Conservation (phyloP, 2,888 invertebrate genomes). For the Leptinotarsa tumamoca region DNA sequence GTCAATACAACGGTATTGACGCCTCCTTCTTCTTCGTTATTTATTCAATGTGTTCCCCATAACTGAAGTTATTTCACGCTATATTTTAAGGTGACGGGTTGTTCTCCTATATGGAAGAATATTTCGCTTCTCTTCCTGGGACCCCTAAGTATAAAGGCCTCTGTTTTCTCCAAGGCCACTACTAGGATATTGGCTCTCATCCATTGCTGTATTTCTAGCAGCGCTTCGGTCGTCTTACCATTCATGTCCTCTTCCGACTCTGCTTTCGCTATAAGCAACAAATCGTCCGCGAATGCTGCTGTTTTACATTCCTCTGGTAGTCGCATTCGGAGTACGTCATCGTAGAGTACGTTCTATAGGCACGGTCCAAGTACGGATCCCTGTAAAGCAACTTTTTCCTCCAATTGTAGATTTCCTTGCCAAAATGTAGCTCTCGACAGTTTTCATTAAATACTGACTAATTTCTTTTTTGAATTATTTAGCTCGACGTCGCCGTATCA, state of each 20-base stretch:
- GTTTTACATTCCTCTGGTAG: slow-evolving; percentile 7
- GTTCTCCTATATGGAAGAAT: too few relatives aligned
- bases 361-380: background rate
- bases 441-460: background rate
- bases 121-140: too few relatives aligned
- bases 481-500: background rate
- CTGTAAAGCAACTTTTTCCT: background rate
- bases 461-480: background rate
- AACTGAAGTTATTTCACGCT: too few relatives aligned
- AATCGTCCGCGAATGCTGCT: slow-evolving; percentile 35
- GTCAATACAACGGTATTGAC: background rate
- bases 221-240: slow-evolving; percentile 17
- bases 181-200: too few relatives aligned
- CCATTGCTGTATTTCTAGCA: too few relatives aligned
- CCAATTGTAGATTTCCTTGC: background rate
- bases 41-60: background rate
- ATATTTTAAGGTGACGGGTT: too few relatives aligned
- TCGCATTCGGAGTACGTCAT: background rate
- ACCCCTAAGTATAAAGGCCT: too few relatives aligned
- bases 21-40: background rate
- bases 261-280: slow-evolving; percentile 24
- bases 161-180: too few relatives aligned
- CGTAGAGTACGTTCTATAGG: slow-evolving; percentile 12
- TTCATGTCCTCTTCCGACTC: background rate
- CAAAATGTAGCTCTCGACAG: background rate